Evolutionary conservation across 2,888 invertebrate species (phyloP), one percentile per base, ranked within the genome.

Genomic region (Biston stratarius): DNA sequence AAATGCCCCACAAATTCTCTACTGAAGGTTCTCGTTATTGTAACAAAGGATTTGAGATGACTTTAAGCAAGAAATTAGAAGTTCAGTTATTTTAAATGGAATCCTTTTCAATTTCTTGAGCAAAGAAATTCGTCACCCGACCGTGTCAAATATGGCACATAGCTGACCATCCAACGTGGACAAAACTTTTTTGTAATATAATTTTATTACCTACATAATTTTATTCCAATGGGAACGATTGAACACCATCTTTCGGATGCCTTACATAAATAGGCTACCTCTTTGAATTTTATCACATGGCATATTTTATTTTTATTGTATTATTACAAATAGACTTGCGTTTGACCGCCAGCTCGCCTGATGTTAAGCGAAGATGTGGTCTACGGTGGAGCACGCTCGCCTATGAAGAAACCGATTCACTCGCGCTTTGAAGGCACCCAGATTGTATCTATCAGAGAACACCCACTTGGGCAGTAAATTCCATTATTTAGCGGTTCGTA

Each of bases 121-220:
- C 47, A 40, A 49, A 34, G 55, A 51, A 48, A 45, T 57, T 66
- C 45, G 66, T 65, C 62, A 65, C 71, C 38, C 61, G 52, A 42
- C 47, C 48, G 70, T 67, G 74, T 64, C 69, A 59, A 65, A 69
- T 64, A 70, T 65, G 64, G 69, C 70, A 69, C 67, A 60, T 70
- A 61, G 15, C 64, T 64, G 62, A 57, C 44, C 57, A 48, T 57
- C 61, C 57, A 40, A 12, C 36, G 44, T 24, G 42, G 56, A 61
- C 63, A 60, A n/a, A 48, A 15, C 57, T 67, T 71, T 72, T 71
- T 69, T 68, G 52, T 42, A 51, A 52, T 52, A 55, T 58, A 60
- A 33, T 49, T 59, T 59, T 59, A 59, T 49, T 40, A 24, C 24
- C 24, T 24, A 49, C 49, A 42, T 11, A 3, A 3, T n/a, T n/a